Base-by-base conservation (phyloP, 2,888 invertebrate genomes). In the Noctuana brunneofusca region DNA sequence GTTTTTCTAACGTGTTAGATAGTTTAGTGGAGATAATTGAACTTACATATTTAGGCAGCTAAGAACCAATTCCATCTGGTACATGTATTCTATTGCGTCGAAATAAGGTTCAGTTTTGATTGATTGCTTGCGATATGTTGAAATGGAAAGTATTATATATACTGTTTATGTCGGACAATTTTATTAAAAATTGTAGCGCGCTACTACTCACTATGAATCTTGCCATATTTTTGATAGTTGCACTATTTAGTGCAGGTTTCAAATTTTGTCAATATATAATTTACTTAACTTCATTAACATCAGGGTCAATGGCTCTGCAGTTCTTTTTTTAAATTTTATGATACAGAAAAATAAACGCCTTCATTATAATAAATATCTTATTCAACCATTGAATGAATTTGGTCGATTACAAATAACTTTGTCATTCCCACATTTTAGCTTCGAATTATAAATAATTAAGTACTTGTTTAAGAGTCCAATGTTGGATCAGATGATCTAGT, bases 1-100 rank as follows among this genome's bases (percentile, higher is more conserved):
- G 60, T 60, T 53, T 48, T 54, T 22, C 46, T 60, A 60, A 60
- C 48, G 35, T 43, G 14, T 54, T 53, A 59, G 48, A 27, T 60
- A 54, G 48, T 57, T 57, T 18, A 57, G 32, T 46, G 56, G 6
- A 32, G 30, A 16, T 53, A 18, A 20, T 18, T 32, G 12, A 32
- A 6, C 11, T 35, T 53, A 18, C 30, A 2, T 49, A 27, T 20
- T 14, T 27, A 24, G 32, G 5, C 32, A 18, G 11, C 52, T 53
- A 30, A 20, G 32, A 52, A n/a, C 24, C 38, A 50, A 50, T 38
- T 50, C 14, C 50, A 50, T 56, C 43, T 43, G 27, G 18, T 16
- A 43, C 27, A 30, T 55, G 41, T 38, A 41, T 24, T 41, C 41
- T 41, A 41, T 8, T 41, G 41, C 18, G 43, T 43, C 11, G 43